phyloP scores from a whole-genome alignment of 2,113 vertebrate genomes.

The Psettodes erumei region DNA sequence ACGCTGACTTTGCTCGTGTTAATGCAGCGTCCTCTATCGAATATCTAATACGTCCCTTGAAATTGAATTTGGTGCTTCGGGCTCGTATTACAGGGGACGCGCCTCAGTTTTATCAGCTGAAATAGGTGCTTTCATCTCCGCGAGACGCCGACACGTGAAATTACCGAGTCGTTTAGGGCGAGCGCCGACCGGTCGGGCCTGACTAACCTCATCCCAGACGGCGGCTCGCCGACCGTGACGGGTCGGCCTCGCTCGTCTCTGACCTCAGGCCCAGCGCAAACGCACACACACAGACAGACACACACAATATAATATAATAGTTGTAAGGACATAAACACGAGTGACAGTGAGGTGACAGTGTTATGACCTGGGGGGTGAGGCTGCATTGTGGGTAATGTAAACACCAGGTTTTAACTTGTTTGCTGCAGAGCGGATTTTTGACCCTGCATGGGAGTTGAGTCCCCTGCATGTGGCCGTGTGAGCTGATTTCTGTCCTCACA shows the following conservation, averaged over 20 bases:
- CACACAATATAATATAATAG: background rate
- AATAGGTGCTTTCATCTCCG: slow-evolving; percentile 23
- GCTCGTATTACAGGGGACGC: background rate
- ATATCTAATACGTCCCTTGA: background rate
- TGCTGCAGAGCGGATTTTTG: background rate
- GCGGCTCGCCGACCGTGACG: slow-evolving; percentile 26
- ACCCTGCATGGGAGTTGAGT: background rate
- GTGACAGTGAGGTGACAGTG: no score
- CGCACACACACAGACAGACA: background rate
- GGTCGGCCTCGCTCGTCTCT: slow-evolving; percentile 31
- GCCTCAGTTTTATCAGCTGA: slow-evolving; percentile 3
- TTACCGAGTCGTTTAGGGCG: slow-evolving; percentile 15
- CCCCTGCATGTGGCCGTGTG: background rate
- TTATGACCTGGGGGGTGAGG: no score
- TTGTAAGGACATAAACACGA: slow-evolving; percentile 1
- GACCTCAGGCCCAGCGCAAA: slow-evolving; percentile 42
- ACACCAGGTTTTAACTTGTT: background rate
- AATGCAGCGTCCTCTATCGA: background rate
- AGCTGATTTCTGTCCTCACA: slow-evolving; percentile 29
- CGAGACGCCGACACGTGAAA: background rate
- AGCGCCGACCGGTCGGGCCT: slow-evolving; percentile 13
- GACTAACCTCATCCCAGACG: slow-evolving; percentile 58
- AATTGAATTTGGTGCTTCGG: background rate
- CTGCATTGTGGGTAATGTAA: no score
- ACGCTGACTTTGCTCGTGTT: background rate